A percentile compares a stretch with the other conserved stretches of the same genome.
phyloP scores from a whole-genome alignment of 2,797 vertebrate genomes.

The Spinus olivaceus region DNA sequence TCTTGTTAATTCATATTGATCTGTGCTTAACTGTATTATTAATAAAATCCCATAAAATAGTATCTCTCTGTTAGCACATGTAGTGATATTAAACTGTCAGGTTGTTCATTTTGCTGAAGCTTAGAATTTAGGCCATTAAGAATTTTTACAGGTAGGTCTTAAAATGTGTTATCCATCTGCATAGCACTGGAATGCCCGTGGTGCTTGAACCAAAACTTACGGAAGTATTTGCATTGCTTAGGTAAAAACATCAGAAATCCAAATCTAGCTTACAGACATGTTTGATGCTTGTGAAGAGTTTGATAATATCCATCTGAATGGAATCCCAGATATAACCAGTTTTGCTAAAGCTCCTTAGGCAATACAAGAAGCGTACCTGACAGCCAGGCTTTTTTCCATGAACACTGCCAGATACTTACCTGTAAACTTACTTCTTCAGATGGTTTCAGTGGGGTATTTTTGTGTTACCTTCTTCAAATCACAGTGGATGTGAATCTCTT shows the following conservation, averaged over 20 bases:
- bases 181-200: not conserved
- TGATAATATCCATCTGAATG: not conserved
- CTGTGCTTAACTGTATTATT: not conserved
- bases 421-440: not conserved
- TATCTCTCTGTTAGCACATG: not conserved
- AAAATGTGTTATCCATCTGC: not conserved
- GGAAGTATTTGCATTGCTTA: not conserved
- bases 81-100: not conserved
- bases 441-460: fast-evolving
- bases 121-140: not conserved
- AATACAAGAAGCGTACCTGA: not conserved
- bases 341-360: not conserved
- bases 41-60: not conserved
- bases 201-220: not conserved
- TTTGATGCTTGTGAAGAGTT: not conserved
- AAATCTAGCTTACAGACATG: not conserved
- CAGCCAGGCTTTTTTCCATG: not conserved
- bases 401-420: not conserved
- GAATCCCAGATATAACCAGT: not conserved
- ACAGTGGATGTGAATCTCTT: not conserved
- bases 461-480: not conserved
- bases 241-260: not conserved
- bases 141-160: not conserved
- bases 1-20: not conserved
- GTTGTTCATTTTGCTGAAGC: not conserved